Percentiles rank a stretch among this genome's conserved stretches.
Evolutionary conservation across 2,797 vertebrate species (phyloP).

Genomic region (Trichosurus vulpecula): DNA sequence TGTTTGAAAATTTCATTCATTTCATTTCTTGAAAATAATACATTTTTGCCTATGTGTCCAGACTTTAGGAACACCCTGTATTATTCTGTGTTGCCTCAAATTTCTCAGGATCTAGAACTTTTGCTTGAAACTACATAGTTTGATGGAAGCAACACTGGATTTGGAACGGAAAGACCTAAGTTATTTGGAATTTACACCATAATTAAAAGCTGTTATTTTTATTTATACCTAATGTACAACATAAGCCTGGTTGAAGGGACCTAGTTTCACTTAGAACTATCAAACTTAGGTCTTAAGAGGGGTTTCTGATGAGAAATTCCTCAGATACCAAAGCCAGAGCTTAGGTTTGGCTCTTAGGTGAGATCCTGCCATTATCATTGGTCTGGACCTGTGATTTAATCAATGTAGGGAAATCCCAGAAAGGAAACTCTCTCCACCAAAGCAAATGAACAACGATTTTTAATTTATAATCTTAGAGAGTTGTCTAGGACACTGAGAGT

Average conservation of each 20-base stretch:
- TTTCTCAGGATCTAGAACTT: neutral
- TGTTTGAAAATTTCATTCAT: too few relatives aligned
- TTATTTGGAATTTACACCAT: neutral
- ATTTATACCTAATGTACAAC: neutral
- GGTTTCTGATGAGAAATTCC: too few relatives aligned
- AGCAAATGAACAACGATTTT: neutral
- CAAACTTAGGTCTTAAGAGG: neutral
- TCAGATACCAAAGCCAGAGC: neutral
- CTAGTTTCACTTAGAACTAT: neutral
- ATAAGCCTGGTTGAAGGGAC: neutral
- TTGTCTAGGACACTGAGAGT: neutral
- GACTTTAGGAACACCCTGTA: too few relatives aligned
- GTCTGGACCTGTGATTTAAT: neutral
- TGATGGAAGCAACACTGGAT: neutral
- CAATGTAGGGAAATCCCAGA: neutral
- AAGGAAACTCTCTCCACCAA: neutral
- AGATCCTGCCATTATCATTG: neutral
- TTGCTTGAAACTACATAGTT: neutral
- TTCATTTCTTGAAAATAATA: too few relatives aligned
- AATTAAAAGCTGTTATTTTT: neutral
- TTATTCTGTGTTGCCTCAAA: neutral
- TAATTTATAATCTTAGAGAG: neutral
- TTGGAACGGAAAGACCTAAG: neutral
- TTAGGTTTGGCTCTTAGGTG: neutral
- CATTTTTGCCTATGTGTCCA: too few relatives aligned